Evolutionary conservation across 2,888 invertebrate species (phyloP), one percentile per base, ranked within the genome.

Genomic region (Operophtera brumata): DNA sequence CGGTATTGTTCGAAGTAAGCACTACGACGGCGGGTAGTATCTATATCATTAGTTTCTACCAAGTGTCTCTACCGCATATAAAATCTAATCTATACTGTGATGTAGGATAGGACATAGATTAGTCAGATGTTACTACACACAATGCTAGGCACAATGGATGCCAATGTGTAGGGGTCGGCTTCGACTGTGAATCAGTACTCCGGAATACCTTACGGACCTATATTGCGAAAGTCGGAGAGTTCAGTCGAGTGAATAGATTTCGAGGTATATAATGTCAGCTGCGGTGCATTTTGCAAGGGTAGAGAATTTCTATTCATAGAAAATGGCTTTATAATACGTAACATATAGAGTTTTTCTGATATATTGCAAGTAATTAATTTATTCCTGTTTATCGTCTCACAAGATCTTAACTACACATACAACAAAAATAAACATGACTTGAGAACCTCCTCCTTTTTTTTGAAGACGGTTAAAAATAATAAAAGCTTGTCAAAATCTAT

Each of bases 141-240:
- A 35, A 62, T 60, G 67, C 66, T 68, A 71, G 70, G 78, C 79
- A 86, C 86, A 87, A 85, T 86, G 75, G 79, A 83, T 81, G 83
- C 82, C 86, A 82, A 85, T 84, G 83, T 83, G 70, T 67, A 73
- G 72, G 73, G 76, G 86, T 86, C 67, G 71, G 77, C 80, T 78
- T 76, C 73, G 75, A 80, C 78, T 78, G 80, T 73, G 75, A 54
- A 51, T 57, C 52, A 52, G 47, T 36, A 30, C 55, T 35, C 30
- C 39, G 12, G 51, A 48, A 52, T 57, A 45, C 56, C 56, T 55
- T 26, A 37, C 47, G 51, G 55, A 56, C 47, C 56, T 51, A 41
- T 48, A 49, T 45, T 56, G 45, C 47, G 44, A 47, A 47, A 56
- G 45, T 41, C 44, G 30, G 49, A 14, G 13, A 46, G 50, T 40